A percentile compares a stretch with the other conserved stretches of the same genome.
These are phyloP conservation scores for Mareca penelope DNA, from an alignment of 2,797 vertebrate species.

Conservation along the genomic window DNA sequence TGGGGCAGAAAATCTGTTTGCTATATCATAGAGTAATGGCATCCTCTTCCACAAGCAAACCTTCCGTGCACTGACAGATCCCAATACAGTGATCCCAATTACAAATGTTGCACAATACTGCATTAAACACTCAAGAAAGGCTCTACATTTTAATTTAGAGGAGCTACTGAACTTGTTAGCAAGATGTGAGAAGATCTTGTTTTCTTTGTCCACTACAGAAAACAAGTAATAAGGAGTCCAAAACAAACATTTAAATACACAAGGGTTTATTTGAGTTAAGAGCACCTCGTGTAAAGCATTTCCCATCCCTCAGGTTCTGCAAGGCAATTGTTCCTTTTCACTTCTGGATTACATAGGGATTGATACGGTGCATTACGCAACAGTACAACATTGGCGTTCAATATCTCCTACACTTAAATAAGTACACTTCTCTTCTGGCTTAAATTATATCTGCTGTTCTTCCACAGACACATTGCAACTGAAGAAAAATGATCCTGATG, in stretches of 20 bases:
- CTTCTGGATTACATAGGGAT: fast-evolving
- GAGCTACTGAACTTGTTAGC: not conserved
- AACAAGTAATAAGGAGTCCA: fast-evolving
- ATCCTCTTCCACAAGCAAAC: not conserved
- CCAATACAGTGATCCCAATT: not conserved
- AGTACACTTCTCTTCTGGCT: not conserved
- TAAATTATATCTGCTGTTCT: not conserved
- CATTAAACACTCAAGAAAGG: too few relatives aligned
- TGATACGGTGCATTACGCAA: not conserved
- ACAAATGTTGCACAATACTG: not conserved
- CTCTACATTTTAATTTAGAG: not conserved
- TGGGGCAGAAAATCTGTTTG: not conserved
- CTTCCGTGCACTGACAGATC: not conserved
- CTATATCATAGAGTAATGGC: not conserved
- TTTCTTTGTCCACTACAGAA: not conserved
- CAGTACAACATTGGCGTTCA: not conserved
- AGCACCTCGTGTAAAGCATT: not conserved
- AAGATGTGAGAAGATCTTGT: not conserved
- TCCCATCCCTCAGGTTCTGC: not conserved
- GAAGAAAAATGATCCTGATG: not conserved
- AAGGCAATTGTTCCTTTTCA: not conserved
- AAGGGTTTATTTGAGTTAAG: fast-evolving
- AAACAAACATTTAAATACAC: fast-evolving
- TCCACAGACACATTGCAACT: not conserved
- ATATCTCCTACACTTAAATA: not conserved